Evolutionary conservation across 2,888 invertebrate genomes (phyloP).

Genomic region (Villa cingulata): DNA sequence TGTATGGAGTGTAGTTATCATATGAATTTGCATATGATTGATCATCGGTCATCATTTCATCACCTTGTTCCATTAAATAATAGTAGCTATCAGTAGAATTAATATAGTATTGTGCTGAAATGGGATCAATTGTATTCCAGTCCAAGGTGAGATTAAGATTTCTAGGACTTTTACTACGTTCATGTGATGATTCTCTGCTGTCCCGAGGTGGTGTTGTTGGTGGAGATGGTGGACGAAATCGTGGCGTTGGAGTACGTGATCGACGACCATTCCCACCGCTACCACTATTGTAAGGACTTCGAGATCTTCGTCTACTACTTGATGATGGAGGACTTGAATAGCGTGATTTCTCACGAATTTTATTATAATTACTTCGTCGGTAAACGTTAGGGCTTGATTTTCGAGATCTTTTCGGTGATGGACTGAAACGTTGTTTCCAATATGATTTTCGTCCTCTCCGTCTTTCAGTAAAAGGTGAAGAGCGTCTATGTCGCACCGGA

Average conservation of each 20-base stretch:
- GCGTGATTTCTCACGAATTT: background rate
- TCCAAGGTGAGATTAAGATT: background rate
- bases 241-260: background rate
- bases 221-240: constrained; percentile 6
- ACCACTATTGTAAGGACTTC: background rate
- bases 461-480: background rate
- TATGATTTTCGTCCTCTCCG: background rate
- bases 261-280: background rate
- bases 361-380: background rate
- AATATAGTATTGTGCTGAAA: background rate
- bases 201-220: constrained; percentile 30
- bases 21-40: background rate
- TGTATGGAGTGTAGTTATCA: background rate
- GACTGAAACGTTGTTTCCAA: background rate
- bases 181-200: constrained; percentile 1
- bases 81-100: background rate
- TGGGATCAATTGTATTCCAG: background rate
- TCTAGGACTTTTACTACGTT: constrained; percentile 7
- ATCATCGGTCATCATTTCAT: background rate
- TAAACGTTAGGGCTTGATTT: background rate
- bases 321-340: background rate
- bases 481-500: background rate
- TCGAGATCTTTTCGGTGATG: background rate
- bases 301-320: background rate
- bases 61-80: background rate